phyloP scores from a whole-genome alignment of 2,113 vertebrate species.

The Takifugu flavidus region DNA sequence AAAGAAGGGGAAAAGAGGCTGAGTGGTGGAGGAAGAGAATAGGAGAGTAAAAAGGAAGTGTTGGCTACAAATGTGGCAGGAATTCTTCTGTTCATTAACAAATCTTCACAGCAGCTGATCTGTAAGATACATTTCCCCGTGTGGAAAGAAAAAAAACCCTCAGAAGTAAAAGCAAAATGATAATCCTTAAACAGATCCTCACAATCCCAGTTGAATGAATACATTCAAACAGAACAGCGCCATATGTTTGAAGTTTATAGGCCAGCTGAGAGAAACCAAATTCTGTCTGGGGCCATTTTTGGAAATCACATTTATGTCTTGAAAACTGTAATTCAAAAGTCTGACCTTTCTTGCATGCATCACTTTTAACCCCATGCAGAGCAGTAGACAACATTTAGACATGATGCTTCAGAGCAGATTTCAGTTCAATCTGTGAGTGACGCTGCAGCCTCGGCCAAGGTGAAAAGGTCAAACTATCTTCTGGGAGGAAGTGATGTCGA shows the following conservation, averaged over 20 bases:
- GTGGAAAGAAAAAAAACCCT: too few relatives aligned
- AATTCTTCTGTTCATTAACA: too few relatives aligned
- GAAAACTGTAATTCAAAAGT: not conserved
- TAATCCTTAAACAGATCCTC: too few relatives aligned
- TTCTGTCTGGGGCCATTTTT: too few relatives aligned
- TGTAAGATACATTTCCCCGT: too few relatives aligned
- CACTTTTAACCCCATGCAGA: conserved; percentile 26
- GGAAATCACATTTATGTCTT: too few relatives aligned
- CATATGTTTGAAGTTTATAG: too few relatives aligned
- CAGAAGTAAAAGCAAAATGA: too few relatives aligned
- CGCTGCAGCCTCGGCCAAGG: conserved; percentile 55
- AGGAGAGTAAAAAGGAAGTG: not conserved
- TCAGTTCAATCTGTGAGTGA: conserved; percentile 56
- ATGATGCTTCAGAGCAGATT: conserved; percentile 52
- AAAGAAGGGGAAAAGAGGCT: conserved; percentile 29
- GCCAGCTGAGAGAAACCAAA: too few relatives aligned
- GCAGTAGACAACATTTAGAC: conserved; percentile 20
- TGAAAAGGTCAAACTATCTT: conserved; percentile 65
- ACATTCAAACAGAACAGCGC: too few relatives aligned
- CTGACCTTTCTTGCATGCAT: conserved; percentile 41
- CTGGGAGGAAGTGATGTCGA: conserved; percentile 53
- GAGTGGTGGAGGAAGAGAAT: conserved; percentile 13
- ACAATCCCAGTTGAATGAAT: too few relatives aligned
- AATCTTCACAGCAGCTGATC: too few relatives aligned
- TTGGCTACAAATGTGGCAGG: not conserved